Base-by-base conservation (phyloP, 30 jellyfish, hydroid and myxozoan genomes). In the Haliclystus octoradiatus region DNA sequence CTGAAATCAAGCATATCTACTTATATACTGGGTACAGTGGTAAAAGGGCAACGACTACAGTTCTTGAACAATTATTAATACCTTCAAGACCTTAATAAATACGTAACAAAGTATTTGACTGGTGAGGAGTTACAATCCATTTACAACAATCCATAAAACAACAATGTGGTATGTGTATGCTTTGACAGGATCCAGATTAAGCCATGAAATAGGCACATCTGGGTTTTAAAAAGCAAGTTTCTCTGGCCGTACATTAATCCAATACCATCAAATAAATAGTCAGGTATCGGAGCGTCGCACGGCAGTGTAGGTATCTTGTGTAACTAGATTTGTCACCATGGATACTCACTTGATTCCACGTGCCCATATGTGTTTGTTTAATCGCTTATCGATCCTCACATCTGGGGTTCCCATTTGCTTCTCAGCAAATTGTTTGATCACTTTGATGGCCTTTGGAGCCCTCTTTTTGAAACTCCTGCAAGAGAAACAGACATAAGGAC, bases 321-420 rank as follows among this genome's bases (percentile, higher is more conserved):
- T 19, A 40, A 40, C 19, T 40, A 19, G 19, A 40, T 5, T 40
- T 40, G 57, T 9, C 19, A 19, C 19, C 19, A 40, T 40, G 57
- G 19, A 40, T 5, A 40, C 57, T 32, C 34, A 79, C 96, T 87
- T 80, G 72, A 88, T 68, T 33, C 97, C 97, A 47, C 80, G 92
- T n/a, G 97, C 75, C 97, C 97, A 88, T 29, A 88, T 62, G 53
- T 88, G 81, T 33, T 88, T 88, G 71, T 88, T 88, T 23, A 88
- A 70, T 12, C 97, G 89, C 60, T 93, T 88, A 68, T 88, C 97
- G 69, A 88, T 70, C 19, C 97, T 84, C 31, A 88, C 94, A 74
- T 88, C 97, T 22, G 97, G 92, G 31, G 97, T 88, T 2, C 97
- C 97, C 97, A 88, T 88, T 93, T 72, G 73, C 51, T 88, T 88